Percentiles rank a stretch among this genome's conserved stretches.
Conservation (phyloP, 2,113 vertebrate genomes). For the mouse (Mus musculus) region DNA sequence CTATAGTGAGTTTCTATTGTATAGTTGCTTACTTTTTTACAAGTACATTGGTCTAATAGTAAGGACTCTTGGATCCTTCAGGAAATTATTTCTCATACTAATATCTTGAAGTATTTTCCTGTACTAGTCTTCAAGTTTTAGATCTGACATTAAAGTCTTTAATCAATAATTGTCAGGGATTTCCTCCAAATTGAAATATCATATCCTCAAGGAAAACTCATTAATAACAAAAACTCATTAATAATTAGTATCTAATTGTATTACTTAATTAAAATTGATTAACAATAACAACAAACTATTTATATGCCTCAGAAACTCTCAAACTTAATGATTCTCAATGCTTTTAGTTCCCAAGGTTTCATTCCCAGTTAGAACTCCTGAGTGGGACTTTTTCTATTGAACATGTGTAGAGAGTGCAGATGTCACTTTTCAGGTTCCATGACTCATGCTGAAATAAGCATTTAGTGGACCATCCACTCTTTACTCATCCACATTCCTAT, state of each 20-base stretch:
- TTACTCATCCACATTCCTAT: background rate
- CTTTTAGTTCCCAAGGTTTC: background rate
- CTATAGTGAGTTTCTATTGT: too few relatives aligned
- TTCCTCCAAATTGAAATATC: background rate
- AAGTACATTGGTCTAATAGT: background rate
- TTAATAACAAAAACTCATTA: background rate
- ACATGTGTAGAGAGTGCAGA: background rate
- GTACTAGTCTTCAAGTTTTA: background rate
- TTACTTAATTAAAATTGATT: background rate
- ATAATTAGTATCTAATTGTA: background rate
- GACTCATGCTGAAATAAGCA: rapidly evolving
- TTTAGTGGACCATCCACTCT: background rate
- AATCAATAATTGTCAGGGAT: background rate
- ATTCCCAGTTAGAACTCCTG: background rate
- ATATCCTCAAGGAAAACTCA: background rate
- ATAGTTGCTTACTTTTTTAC: background rate
- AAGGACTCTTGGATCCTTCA: background rate
- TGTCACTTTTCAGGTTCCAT: background rate
- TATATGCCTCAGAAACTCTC: background rate
- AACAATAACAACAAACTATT: background rate
- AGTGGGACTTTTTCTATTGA: background rate
- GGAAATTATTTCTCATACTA: too few relatives aligned
- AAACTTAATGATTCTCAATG: rapidly evolving
- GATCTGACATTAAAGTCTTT: background rate
- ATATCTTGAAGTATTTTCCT: background rate